Evolutionary conservation across 2,888 invertebrate genomes (phyloP).

Genomic region (Hypercompe scribonia): DNA sequence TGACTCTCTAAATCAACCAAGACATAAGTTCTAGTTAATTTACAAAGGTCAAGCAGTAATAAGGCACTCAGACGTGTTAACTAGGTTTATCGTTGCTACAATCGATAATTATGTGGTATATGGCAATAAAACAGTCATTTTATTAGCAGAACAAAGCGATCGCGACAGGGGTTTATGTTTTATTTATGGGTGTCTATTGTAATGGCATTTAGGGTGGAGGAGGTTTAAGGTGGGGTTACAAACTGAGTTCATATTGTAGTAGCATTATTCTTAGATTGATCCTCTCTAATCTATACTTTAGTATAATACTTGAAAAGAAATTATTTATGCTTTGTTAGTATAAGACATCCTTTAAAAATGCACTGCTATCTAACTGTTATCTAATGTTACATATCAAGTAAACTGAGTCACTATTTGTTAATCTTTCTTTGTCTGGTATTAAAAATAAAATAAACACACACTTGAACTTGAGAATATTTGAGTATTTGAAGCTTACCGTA

Average conservation of each 20-base stretch:
- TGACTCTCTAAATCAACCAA: not conserved
- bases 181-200: constrained; percentile 44
- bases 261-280: not conserved
- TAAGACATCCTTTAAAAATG: no score
- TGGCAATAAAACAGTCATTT: constrained; percentile 47
- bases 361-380: no score
- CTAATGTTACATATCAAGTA: no score
- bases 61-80: not conserved
- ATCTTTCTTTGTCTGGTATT: no score
- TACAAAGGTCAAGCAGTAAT: not conserved
- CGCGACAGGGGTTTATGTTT: constrained; percentile 38
- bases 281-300: no score
- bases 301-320: no score
- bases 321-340: no score
- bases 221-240: constrained; percentile 7
- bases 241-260: not conserved
- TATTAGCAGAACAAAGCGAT: constrained; percentile 41
- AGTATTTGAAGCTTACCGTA: no score
- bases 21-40: not conserved
- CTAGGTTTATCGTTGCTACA: constrained; percentile 18
- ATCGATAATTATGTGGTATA: constrained; percentile 35
- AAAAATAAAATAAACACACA: no score
- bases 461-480: no score
- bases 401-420: no score
- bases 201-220: constrained; percentile 28